phyloP scores from a whole-genome alignment of 1,140 invertebrate genomes.

The Nymphalis io region DNA sequence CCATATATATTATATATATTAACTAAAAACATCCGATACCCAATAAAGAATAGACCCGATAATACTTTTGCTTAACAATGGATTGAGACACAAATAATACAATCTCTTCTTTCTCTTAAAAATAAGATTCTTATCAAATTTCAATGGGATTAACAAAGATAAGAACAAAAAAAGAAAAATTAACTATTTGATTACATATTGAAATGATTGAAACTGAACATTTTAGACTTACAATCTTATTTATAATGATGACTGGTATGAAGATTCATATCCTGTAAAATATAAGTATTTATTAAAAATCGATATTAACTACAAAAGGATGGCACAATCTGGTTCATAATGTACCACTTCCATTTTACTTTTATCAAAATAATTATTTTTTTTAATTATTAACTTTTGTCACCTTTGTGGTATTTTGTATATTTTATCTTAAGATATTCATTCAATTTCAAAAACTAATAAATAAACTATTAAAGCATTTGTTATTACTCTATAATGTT shows the following conservation, averaged over 20 bases:
- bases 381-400: too few relatives aligned
- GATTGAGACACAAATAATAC: too few relatives aligned
- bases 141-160: not conserved
- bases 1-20: too few relatives aligned
- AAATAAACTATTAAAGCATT: not conserved
- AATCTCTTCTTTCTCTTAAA: too few relatives aligned
- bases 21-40: too few relatives aligned
- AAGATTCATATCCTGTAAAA: constrained; percentile 22
- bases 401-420: too few relatives aligned
- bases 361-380: too few relatives aligned
- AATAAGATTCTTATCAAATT: not conserved
- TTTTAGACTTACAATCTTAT: constrained; percentile 36
- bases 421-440: not conserved
- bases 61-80: too few relatives aligned
- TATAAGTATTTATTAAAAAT: not conserved
- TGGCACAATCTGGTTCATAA: too few relatives aligned
- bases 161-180: not conserved
- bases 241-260: constrained; percentile 19
- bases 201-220: not conserved
- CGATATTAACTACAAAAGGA: not conserved
- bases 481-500: constrained; percentile 4
- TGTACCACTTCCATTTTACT: too few relatives aligned
- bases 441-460: not conserved
- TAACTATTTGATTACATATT: not conserved
- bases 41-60: too few relatives aligned